Percentiles rank a stretch among this genome's conserved stretches.
Evolutionary conservation across 2,113 vertebrate species (phyloP).

Genomic region (Cheirogaleus medius): DNA sequence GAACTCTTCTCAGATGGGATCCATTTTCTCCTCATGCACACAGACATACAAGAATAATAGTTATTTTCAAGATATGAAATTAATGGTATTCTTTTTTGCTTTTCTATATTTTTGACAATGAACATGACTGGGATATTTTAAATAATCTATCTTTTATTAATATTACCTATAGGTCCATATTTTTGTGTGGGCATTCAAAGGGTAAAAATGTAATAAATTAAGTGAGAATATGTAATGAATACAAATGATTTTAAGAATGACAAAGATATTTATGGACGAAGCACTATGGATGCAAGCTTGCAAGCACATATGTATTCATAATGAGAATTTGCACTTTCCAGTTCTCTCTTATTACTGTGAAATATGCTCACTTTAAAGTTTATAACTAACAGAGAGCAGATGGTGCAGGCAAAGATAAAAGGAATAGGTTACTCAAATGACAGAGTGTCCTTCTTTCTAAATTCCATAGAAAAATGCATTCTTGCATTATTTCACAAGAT

Average conservation of each 20-base stretch:
- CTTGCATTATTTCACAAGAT: background rate
- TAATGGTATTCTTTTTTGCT: background rate
- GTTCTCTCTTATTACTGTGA: background rate
- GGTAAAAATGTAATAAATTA: background rate
- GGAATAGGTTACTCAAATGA: background rate
- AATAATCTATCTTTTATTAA: background rate
- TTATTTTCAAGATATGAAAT: background rate
- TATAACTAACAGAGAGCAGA: background rate
- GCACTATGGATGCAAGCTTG: background rate
- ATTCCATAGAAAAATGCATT: background rate
- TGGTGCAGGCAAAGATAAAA: slow-evolving; percentile 12
- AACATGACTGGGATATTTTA: background rate
- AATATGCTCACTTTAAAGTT: slow-evolving; percentile 20
- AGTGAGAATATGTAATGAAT: background rate
- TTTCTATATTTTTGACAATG: background rate
- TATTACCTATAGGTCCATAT: background rate
- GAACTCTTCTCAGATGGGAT: background rate
- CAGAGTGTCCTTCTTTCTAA: background rate
- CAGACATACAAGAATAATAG: background rate
- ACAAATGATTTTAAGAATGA: background rate
- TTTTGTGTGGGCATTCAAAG: background rate
- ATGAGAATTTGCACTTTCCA: background rate
- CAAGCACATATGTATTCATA: background rate
- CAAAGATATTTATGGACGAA: background rate
- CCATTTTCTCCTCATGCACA: background rate